Conservation (phyloP, 2,888 invertebrate species). For the Aphidoletes aphidimyza region DNA sequence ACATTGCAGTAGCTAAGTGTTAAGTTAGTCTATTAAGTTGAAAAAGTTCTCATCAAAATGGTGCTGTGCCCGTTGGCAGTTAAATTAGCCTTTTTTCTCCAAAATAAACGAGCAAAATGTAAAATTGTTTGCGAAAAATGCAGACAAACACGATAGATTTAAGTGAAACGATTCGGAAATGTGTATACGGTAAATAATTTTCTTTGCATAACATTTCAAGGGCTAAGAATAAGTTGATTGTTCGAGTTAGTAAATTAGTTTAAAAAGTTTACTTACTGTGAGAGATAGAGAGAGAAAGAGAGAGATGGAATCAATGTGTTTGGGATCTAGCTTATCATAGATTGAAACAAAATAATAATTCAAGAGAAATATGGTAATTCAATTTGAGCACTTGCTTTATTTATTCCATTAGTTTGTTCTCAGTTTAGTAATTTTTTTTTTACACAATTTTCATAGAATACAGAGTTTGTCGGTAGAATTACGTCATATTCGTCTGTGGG, state of each 20-base stretch:
- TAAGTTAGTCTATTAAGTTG: not conserved
- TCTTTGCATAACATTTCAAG: not conserved
- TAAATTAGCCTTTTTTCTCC: constrained; percentile 16
- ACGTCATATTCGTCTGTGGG: constrained; percentile 43
- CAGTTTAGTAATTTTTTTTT: not conserved
- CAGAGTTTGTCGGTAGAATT: not conserved
- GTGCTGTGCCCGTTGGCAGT: constrained; percentile 50
- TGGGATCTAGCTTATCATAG: not conserved
- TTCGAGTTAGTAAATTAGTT: constrained; percentile 17
- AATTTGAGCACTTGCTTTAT: constrained; percentile 51
- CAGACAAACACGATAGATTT: not conserved
- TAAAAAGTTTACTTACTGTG: constrained; percentile 37
- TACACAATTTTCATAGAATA: constrained; percentile 36
- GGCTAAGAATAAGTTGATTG: constrained; percentile 20
- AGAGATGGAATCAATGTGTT: not conserved
- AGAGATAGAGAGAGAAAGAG: too few species aligned
- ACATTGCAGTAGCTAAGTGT: not conserved
- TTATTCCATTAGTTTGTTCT: constrained; percentile 49
- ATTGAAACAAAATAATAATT: not conserved
- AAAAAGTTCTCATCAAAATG: constrained; percentile 47
- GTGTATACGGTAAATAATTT: not conserved
- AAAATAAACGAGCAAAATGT: not conserved
- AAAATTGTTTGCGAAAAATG: not conserved
- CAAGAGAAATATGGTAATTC: not conserved
- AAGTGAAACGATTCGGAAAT: not conserved